phyloP scores from a whole-genome alignment of 2,888 invertebrate species.

The Drosophila nigritarsus region DNA sequence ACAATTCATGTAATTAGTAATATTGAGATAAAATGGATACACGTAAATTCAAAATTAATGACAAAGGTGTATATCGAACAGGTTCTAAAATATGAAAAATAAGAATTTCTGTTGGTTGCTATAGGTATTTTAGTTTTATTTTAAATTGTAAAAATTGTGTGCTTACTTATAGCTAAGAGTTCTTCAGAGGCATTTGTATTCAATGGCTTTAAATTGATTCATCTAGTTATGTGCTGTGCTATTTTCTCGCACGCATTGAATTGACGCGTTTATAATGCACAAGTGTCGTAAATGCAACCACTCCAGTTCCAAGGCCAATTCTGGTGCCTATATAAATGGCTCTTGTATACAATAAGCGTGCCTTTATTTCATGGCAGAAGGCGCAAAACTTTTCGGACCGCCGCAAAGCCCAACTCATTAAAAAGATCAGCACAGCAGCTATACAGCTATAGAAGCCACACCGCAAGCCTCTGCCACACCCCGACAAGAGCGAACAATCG shows the following conservation, averaged over 20 bases:
- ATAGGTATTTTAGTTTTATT: background rate
- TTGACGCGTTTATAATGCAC: slow-evolving; percentile 6
- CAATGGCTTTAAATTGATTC: background rate
- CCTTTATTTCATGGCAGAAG: slow-evolving; percentile 71
- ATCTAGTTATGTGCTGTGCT: background rate
- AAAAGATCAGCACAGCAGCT: slow-evolving; percentile 70
- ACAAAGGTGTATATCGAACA: background rate
- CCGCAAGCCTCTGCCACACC: slow-evolving; percentile 14
- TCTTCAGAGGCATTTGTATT: background rate
- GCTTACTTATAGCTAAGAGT: background rate
- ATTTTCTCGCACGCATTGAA: background rate
- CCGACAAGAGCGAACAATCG: slow-evolving; percentile 65
- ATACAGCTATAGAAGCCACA: background rate
- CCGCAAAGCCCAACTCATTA: slow-evolving; percentile 75
- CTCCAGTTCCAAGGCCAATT: slow-evolving; percentile 67
- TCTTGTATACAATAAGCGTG: slow-evolving; percentile 53
- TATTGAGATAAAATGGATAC: background rate
- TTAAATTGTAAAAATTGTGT: background rate
- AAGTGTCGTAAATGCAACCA: slow-evolving; percentile 55
- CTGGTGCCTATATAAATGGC: slow-evolving; percentile 22
- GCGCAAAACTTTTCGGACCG: slow-evolving; percentile 69
- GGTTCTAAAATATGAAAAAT: background rate
- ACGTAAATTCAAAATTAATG: background rate
- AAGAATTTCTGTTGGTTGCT: background rate
- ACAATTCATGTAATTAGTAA: background rate